Percentiles rank a stretch among this genome's conserved stretches.
phyloP scores from a whole-genome alignment of 2,797 vertebrate species.

The Calcarius lapponicus region DNA sequence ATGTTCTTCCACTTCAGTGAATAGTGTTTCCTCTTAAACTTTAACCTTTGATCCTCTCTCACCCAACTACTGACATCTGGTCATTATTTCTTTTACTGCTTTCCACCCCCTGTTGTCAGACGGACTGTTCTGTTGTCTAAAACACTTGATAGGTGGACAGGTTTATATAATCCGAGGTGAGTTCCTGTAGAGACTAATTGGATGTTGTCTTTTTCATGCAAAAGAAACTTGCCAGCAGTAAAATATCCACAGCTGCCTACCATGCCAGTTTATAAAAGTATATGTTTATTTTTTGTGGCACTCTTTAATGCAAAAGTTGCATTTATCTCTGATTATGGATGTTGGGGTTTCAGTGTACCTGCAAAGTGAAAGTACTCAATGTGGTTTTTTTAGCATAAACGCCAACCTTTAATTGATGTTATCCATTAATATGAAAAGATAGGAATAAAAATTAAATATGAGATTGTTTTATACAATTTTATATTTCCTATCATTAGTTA shows the following conservation, averaged over 20 bases:
- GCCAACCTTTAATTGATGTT: background rate
- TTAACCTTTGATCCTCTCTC: conserved; percentile 87
- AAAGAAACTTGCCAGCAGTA: conserved; percentile 82
- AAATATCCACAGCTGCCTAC: conserved; percentile 78
- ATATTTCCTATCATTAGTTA: conserved; percentile 35
- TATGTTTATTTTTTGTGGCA: conserved; percentile 73
- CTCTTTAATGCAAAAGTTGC: conserved; percentile 61
- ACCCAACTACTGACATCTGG: conserved; percentile 88
- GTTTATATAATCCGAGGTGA: conserved; percentile 99
- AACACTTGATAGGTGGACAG: conserved; percentile 99
- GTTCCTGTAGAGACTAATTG: conserved; percentile 84
- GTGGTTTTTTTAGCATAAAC: background rate
- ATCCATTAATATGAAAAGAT: background rate
- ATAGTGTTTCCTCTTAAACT: conserved; percentile 82
- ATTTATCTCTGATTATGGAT: conserved; percentile 83
- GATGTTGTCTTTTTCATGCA: conserved; percentile 87
- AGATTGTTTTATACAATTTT: background rate
- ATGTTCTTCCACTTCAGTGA: conserved; percentile 74
- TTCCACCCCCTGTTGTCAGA: conserved; percentile 98
- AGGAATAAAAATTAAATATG: background rate
- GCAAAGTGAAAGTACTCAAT: conserved; percentile 27
- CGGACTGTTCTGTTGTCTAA: conserved; percentile 99
- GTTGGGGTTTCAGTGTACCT: conserved; percentile 70
- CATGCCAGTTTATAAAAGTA: conserved; percentile 69
- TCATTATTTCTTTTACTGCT: conserved; percentile 96